Conservation (phyloP, 1,140 invertebrate species). For the Ips typographus region DNA sequence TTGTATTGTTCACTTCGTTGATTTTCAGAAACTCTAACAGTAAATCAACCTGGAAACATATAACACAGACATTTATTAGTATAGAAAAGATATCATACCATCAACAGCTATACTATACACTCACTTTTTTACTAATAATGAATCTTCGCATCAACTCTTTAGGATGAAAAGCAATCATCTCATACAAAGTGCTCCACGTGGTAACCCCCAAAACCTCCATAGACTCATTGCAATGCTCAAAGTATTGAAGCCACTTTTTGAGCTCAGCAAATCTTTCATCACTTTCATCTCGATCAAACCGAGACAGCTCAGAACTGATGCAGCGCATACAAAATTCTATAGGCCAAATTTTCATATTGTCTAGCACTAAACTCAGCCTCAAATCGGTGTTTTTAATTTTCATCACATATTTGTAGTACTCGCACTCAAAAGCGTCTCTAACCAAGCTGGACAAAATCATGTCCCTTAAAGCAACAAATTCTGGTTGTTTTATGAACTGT, state of each 20-base stretch:
- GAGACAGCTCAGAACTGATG: constrained; percentile 44
- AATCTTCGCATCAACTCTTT: constrained; percentile 50
- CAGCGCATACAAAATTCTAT: constrained; percentile 45
- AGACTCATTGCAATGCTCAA: constrained; percentile 56
- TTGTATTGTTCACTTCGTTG: constrained; percentile 31
- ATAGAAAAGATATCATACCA: not conserved
- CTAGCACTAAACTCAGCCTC: constrained; percentile 48
- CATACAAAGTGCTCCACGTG: constrained; percentile 55
- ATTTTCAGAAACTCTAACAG: constrained; percentile 38
- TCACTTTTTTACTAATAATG: constrained; percentile 37
- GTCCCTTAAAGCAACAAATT: constrained; percentile 41
- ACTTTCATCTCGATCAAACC: constrained; percentile 29
- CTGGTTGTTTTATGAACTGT: constrained; percentile 36
- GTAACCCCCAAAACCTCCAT: constrained; percentile 44
- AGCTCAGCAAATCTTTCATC: constrained; percentile 43
- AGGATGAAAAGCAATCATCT: constrained; percentile 51
- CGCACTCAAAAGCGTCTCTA: constrained; percentile 38
- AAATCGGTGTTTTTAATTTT: constrained; percentile 45
- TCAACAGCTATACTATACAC: not conserved
- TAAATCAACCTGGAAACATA: constrained; percentile 35
- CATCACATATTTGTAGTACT: constrained; percentile 45
- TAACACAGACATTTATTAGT: no score
- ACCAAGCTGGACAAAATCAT: constrained; percentile 43
- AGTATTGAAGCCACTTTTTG: constrained; percentile 52
- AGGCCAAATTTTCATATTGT: constrained; percentile 50